Percentiles rank a stretch among this genome's conserved stretches.
Conservation (phyloP, 1,140 invertebrate species). For the Drosophila takahashii region DNA sequence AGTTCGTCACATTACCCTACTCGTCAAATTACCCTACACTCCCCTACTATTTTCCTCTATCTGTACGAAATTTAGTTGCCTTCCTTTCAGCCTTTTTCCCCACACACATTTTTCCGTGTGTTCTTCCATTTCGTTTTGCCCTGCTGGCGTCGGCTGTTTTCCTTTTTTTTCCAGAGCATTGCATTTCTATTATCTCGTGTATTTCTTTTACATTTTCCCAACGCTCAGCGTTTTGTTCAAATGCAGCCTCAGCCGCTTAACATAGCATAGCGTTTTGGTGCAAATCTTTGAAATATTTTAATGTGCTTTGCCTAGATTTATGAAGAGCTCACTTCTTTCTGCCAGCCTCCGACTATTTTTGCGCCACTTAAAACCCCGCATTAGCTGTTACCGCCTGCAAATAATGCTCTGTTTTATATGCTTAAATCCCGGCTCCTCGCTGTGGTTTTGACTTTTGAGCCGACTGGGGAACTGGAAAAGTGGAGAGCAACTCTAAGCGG, state of each 20-base stretch:
- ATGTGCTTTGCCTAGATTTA: constrained; percentile 57
- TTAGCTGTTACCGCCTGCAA: constrained; percentile 49
- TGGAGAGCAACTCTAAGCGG: neutral
- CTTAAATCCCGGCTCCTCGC: constrained; percentile 31
- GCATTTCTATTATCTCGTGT: constrained; percentile 50
- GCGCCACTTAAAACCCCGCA: constrained; percentile 40
- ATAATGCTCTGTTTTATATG: constrained; percentile 62
- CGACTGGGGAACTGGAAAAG: constrained; percentile 1
- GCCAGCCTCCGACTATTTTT: constrained; percentile 1
- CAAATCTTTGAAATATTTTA: constrained; percentile 66
- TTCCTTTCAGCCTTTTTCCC: constrained; percentile 10
- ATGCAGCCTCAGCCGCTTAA: constrained; percentile 53
- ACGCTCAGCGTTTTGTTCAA: constrained; percentile 50
- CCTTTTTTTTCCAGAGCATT: constrained; percentile 29
- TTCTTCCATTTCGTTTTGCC: constrained; percentile 12
- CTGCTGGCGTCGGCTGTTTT: constrained; percentile 37
- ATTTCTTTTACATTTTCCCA: constrained; percentile 41
- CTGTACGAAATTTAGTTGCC: constrained; percentile 48
- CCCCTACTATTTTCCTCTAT: constrained; percentile 29
- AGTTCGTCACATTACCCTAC: too few species aligned
- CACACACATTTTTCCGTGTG: constrained; percentile 26
- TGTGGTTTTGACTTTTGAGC: constrained; percentile 57
- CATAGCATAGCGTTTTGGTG: constrained; percentile 12
- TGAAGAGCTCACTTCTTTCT: constrained; percentile 20
- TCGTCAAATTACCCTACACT: too few species aligned